Base-by-base conservation (phyloP, 2,797 vertebrate species). In the Crocodylus rhombifer region DNA sequence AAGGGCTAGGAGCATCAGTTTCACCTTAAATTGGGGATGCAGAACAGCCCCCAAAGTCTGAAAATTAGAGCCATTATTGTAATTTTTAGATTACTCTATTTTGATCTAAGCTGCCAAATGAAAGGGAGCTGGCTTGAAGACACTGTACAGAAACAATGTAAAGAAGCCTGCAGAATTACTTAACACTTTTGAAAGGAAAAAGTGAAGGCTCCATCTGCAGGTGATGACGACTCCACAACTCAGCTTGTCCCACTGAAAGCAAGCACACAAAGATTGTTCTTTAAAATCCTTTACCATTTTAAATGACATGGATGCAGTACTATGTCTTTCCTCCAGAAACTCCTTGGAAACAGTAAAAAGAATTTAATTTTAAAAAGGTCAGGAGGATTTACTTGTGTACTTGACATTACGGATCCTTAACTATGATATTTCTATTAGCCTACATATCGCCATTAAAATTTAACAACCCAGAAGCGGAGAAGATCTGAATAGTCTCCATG, bases 141-240 rank as follows among this genome's bases (percentile, higher is more conserved):
- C 95, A 95, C 77, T 21, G 36, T 77, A 65, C 92, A 85, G 36
- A 89, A 96, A 97, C 96, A 96, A 96, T 95, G 89, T 0, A 94
- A 84, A 94, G 94, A 96, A 96, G 95, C 91, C 55, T 92, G 81
- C 80, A 90, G 86, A 91, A 92, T 94, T 94, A 94, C 89, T 94
- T 87, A 94, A 83, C 18, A 88, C 71, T 78, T 57, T 85, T 91
- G 71, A 10, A 83, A 51, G 69, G 36, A 73, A 42, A 36, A 73
- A 73, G 21, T 26, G 14, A 51, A 73, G 51, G 77, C 80, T 90
- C 91, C 81, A 2, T 87, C 80, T 92, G 94, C 89, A 84, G 79
- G 69, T 62, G 87, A 67, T 28, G 75, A 93, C 36, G 67, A 36
- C 86, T 94, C 87, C 87, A 89, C 77, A 60, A 83, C 77, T 94